Evolutionary conservation across 1,140 invertebrate genomes (phyloP).

Genomic region (Marisa cornuarietis): DNA sequence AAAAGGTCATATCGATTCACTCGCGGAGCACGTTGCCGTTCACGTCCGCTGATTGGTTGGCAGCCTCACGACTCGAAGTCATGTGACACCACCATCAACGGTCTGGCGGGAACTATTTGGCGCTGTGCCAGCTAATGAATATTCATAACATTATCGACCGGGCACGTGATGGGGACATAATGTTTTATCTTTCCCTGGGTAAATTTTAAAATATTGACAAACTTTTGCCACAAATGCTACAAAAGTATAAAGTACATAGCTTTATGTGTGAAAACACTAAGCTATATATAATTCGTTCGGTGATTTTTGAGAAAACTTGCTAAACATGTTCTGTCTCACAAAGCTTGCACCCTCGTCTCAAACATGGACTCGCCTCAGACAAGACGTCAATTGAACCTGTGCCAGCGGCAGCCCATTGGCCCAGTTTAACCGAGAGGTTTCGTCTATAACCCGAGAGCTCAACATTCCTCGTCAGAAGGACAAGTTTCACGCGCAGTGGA

Average conservation of each 20-base stretch:
- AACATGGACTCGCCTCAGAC: constrained; percentile 35
- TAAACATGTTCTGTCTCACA: constrained; percentile 20
- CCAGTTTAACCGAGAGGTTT: constrained; percentile 20
- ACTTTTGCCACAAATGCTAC: too few relatives aligned
- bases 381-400: constrained; percentile 51
- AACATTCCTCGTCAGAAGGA: constrained; percentile 20
- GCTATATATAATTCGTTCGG: not conserved
- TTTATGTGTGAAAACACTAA: not conserved
- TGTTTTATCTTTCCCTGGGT: not conserved
- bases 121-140: constrained; percentile 32
- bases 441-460: constrained; percentile 19
- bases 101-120: constrained; percentile 37
- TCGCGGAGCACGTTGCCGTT: constrained; percentile 1
- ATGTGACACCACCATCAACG: constrained; percentile 37
- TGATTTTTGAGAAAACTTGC: not conserved
- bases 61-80: not conserved
- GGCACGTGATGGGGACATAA: constrained; percentile 27
- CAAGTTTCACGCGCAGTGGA: constrained; percentile 2
- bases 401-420: constrained; percentile 52
- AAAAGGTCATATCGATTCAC: constrained; percentile 20
- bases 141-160: constrained; percentile 20
- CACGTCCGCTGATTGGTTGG: not conserved
- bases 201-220: not conserved
- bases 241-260: not conserved
- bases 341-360: not conserved